Evolutionary conservation across 2,888 invertebrate genomes (phyloP).

Genomic region (Polydrusus pterygomalis): DNA sequence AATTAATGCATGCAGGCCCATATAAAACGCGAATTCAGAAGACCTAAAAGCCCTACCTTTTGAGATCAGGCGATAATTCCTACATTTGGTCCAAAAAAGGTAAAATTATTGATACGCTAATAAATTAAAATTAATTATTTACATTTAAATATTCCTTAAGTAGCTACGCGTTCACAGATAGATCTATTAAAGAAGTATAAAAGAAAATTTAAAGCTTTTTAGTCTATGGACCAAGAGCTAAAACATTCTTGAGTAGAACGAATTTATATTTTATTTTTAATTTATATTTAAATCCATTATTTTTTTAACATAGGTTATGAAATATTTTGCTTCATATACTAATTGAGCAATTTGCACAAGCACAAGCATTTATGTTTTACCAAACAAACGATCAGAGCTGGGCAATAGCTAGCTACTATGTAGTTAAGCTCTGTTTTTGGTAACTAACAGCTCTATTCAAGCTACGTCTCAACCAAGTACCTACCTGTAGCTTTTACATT

Average conservation of each 20-base stretch:
- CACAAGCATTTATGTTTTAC: too few species aligned
- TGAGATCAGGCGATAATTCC: constrained; percentile 48
- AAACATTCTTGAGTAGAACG: background rate
- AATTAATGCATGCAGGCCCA: constrained; percentile 18
- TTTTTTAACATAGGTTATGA: too few species aligned
- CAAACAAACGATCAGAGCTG: too few species aligned
- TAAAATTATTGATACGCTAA: constrained; percentile 44
- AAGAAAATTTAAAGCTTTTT: constrained; percentile 44
- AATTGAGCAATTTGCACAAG: too few species aligned
- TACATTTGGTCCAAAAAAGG: constrained; percentile 54
- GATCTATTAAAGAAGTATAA: constrained; percentile 49
- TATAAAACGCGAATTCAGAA: background rate
- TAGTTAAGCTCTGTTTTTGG: too few species aligned
- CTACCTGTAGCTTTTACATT: too few species aligned
- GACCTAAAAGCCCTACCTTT: constrained; percentile 16
- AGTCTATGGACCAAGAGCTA: constrained; percentile 22
- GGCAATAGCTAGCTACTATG: too few species aligned
- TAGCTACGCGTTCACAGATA: constrained; percentile 60
- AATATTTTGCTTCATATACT: too few species aligned
- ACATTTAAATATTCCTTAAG: constrained; percentile 54
- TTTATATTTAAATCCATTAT: too few species aligned
- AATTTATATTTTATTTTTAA: too few species aligned
- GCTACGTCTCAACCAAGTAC: too few species aligned
- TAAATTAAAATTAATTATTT: constrained; percentile 35
- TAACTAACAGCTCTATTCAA: too few species aligned